Evolutionary conservation across 2,888 invertebrate genomes (phyloP).

Genomic region (Gnatocerus cornutus): DNA sequence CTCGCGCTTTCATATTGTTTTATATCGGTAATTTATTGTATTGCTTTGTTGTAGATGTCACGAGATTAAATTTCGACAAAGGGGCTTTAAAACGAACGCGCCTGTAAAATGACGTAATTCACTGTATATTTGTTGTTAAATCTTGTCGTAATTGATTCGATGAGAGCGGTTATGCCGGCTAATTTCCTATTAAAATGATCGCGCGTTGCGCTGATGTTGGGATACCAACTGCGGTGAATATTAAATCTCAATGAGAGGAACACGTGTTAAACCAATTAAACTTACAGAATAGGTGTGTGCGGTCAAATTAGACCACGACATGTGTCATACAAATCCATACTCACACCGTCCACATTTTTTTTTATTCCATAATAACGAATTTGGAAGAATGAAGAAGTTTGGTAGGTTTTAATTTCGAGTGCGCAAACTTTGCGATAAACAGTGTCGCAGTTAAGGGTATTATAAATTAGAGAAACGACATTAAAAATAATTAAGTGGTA

Average conservation of each 20-base stretch:
- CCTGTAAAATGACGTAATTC: conserved; percentile 62
- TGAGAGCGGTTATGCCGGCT: conserved; percentile 61
- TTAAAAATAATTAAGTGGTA: background rate
- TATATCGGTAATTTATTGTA: conserved; percentile 71
- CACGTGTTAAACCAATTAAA: conserved; percentile 68
- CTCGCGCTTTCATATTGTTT: conserved; percentile 70
- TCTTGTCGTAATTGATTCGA: conserved; percentile 66
- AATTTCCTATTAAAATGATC: conserved; percentile 65
- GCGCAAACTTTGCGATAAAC: too few relatives aligned
- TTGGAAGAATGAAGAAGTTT: too few relatives aligned
- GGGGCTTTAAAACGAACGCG: conserved; percentile 59
- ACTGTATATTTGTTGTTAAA: conserved; percentile 65
- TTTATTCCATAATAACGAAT: too few relatives aligned
- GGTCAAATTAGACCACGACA: conserved; percentile 56
- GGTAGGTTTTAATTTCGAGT: too few relatives aligned
- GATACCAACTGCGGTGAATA: conserved; percentile 64
- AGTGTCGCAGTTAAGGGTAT: too few relatives aligned
- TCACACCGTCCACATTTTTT: background rate
- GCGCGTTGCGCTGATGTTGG: conserved; percentile 48
- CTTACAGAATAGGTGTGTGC: conserved; percentile 65
- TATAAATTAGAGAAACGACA: too few relatives aligned
- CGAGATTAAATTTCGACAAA: conserved; percentile 67
- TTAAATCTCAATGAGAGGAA: conserved; percentile 64
- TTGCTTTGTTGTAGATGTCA: conserved; percentile 69
- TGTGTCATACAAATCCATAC: background rate